Percentiles rank a stretch among this genome's conserved stretches.
These are phyloP conservation scores for Venusia cambrica DNA, from an alignment of 2,888 invertebrate genomes.

Conservation along the genomic window DNA sequence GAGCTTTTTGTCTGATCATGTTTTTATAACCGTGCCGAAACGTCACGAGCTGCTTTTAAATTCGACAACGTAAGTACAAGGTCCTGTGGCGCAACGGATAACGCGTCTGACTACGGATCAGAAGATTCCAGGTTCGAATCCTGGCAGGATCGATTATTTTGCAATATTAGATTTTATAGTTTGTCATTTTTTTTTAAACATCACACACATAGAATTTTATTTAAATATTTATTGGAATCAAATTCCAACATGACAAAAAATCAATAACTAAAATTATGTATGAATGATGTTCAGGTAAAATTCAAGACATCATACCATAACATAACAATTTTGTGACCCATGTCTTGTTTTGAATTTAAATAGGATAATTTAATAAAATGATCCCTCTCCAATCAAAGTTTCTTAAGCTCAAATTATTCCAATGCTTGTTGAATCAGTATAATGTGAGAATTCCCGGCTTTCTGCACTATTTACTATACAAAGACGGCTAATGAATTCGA, in stretches of 20 bases:
- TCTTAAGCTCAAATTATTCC: constrained; percentile 4
- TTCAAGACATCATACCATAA: too few species aligned
- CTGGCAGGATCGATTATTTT: constrained; percentile 70
- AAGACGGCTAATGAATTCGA: constrained; percentile 70
- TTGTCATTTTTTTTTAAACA: background rate
- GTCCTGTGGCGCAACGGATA: constrained; percentile 84
- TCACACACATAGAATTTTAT: too few species aligned
- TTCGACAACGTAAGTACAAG: rapidly evolving
- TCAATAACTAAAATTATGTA: too few species aligned
- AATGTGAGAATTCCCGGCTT: constrained; percentile 33
- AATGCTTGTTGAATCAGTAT: constrained; percentile 11
- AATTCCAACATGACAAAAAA: too few species aligned
- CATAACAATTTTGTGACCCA: too few species aligned
- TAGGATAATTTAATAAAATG: too few species aligned
- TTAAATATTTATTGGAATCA: too few species aligned
- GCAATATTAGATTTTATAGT: constrained; percentile 8
- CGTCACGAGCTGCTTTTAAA: constrained; percentile 5
- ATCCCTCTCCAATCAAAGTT: constrained; percentile 5
- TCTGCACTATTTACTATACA: constrained; percentile 53
- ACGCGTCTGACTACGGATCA: constrained; percentile 87
- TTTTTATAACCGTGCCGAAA: constrained; percentile 12
- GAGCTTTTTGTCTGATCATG: constrained; percentile 17
- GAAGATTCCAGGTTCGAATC: constrained; percentile 86
- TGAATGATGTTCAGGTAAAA: too few species aligned
- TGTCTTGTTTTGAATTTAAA: too few species aligned